Evolutionary conservation across 2,113 vertebrate species (phyloP).

Genomic region (Arothron firmamentum): DNA sequence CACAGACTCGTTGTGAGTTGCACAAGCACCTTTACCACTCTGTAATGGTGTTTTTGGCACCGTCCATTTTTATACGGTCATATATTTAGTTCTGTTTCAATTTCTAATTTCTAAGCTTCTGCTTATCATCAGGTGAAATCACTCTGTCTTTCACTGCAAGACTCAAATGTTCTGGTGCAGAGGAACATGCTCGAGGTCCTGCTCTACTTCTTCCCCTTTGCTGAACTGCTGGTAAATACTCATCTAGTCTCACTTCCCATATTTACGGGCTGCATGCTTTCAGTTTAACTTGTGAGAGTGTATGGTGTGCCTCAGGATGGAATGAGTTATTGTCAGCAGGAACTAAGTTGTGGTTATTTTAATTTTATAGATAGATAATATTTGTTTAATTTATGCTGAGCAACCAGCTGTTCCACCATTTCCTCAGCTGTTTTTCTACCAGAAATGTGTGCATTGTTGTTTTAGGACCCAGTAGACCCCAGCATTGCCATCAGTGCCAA

Average conservation of each 20-base stretch:
- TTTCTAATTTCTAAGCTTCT: background rate
- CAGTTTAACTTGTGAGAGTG: background rate
- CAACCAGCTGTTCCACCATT: background rate
- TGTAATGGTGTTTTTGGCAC: background rate
- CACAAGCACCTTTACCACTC: background rate
- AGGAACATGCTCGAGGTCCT: constrained; percentile 92
- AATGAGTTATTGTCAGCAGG: too few relatives aligned
- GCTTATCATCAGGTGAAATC: constrained; percentile 79
- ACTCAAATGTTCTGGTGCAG: constrained; percentile 92
- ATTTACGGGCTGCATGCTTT: background rate
- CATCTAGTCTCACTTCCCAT: background rate
- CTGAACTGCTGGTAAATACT: constrained; percentile 80
- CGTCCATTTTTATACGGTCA: too few relatives aligned
- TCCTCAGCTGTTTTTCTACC: background rate
- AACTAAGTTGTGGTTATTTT: too few relatives aligned
- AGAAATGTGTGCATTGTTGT: constrained; percentile 16
- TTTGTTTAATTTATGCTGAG: background rate
- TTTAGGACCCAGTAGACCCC: constrained; percentile 75
- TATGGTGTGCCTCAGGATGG: too few relatives aligned
- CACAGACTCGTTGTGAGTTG: constrained; percentile 81
- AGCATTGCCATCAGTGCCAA: constrained; percentile 69
- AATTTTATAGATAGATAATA: too few relatives aligned
- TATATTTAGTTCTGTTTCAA: background rate
- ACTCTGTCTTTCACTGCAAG: constrained; percentile 84
- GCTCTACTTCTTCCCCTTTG: constrained; percentile 92